Evolutionary conservation across 2,797 vertebrate species (phyloP).

Genomic region (Chelonia mydas): DNA sequence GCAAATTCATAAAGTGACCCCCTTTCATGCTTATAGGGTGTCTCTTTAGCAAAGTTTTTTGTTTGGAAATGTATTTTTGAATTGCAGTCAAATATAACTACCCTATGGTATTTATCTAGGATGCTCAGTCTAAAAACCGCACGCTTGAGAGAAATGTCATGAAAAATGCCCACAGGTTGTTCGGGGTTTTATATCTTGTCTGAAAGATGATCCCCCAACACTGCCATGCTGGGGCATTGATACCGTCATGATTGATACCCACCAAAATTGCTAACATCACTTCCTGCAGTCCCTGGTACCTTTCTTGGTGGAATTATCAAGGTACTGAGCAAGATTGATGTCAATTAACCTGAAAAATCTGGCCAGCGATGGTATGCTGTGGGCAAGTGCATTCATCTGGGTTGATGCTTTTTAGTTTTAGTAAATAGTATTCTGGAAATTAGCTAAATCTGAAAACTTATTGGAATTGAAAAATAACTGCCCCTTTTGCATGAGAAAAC

Average conservation of each 20-base stretch:
- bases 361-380: neutral
- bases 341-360: neutral
- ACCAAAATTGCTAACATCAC: neutral
- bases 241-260: neutral
- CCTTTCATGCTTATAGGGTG: neutral
- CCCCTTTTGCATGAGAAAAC: conserved; percentile 28
- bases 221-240: neutral
- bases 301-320: neutral
- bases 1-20: neutral
- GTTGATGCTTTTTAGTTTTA: neutral
- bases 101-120: neutral
- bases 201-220: neutral
- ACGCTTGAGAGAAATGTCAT: neutral
- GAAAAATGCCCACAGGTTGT: neutral
- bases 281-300: neutral
- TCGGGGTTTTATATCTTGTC: neutral
- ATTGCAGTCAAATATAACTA: neutral
- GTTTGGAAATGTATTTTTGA: neutral
- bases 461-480: neutral
- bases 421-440: neutral
- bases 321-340: neutral
- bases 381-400: accelerated
- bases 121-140: neutral
- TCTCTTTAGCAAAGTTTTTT: neutral
- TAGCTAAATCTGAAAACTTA: neutral